phyloP scores from a whole-genome alignment of 2,113 vertebrate genomes.

The Isichthys henryi region DNA sequence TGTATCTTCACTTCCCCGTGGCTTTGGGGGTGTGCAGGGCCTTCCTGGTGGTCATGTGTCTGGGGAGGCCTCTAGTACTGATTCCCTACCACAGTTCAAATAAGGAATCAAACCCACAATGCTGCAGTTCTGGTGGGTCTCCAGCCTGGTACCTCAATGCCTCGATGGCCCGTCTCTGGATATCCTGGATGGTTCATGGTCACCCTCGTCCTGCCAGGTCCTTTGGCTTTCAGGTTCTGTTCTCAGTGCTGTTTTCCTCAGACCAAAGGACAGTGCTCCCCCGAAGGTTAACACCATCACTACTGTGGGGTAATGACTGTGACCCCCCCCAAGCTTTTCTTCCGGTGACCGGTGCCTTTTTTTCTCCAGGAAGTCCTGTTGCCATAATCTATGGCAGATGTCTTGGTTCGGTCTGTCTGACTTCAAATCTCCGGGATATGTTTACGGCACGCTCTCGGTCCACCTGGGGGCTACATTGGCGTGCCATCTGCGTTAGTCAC shows the following conservation, averaged over 20 bases:
- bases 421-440: neutral
- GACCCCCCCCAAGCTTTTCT: neutral
- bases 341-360: neutral
- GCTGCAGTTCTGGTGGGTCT: neutral
- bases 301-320: neutral
- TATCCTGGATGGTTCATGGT: neutral
- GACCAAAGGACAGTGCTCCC: neutral
- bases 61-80: neutral
- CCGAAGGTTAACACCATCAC: neutral
- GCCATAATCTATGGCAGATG: slow-evolving; percentile 7
- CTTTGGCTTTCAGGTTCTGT: neutral
- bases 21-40: neutral
- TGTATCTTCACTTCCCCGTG: neutral
- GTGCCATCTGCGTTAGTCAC: neutral
- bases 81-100: neutral
- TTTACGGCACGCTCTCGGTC: neutral
- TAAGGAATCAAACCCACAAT: neutral
- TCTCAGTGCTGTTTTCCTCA: neutral
- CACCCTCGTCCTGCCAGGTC: neutral
- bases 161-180: neutral
- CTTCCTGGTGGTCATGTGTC: neutral
- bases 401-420: neutral
- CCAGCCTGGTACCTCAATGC: neutral
- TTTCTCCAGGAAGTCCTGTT: neutral
- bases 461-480: neutral